phyloP scores from a whole-genome alignment of 2,113 vertebrate genomes.

The Limnothrissa miodon region DNA sequence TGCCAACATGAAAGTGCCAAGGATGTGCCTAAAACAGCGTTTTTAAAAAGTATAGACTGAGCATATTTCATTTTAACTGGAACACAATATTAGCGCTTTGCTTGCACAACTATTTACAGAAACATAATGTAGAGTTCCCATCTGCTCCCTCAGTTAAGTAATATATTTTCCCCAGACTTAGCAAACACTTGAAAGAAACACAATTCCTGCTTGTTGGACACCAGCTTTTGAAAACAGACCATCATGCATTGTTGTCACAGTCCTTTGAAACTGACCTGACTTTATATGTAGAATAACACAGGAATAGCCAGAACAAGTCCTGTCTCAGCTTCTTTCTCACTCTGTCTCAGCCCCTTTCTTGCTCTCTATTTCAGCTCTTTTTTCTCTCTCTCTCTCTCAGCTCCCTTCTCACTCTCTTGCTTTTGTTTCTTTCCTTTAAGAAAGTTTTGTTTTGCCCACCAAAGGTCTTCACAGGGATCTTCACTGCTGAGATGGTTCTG shows the following conservation, averaged over 20 bases:
- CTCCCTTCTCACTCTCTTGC: neutral
- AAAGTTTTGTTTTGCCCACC: neutral
- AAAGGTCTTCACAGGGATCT: conserved; percentile 97
- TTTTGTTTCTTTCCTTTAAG: neutral
- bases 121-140: conserved; percentile 11
- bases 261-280: neutral
- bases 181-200: neutral
- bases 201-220: neutral
- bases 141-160: conserved; percentile 4
- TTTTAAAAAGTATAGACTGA: conserved; percentile 4
- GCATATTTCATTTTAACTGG: conserved; percentile 19
- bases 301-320: neutral
- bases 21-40: conserved; percentile 5
- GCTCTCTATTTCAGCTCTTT: too few relatives aligned
- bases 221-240: neutral
- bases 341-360: too few relatives aligned
- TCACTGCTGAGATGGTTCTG: conserved; percentile 97
- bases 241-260: neutral
- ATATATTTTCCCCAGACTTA: conserved; percentile 3
- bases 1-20: conserved; percentile 2
- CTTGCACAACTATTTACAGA: conserved; percentile 20
- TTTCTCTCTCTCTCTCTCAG: too few relatives aligned
- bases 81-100: conserved; percentile 8
- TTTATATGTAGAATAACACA: neutral
- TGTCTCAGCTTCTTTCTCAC: neutral